These are phyloP conservation scores for Andrena marginata DNA, from an alignment of 2,888 invertebrate species.

Conservation along the genomic window DNA sequence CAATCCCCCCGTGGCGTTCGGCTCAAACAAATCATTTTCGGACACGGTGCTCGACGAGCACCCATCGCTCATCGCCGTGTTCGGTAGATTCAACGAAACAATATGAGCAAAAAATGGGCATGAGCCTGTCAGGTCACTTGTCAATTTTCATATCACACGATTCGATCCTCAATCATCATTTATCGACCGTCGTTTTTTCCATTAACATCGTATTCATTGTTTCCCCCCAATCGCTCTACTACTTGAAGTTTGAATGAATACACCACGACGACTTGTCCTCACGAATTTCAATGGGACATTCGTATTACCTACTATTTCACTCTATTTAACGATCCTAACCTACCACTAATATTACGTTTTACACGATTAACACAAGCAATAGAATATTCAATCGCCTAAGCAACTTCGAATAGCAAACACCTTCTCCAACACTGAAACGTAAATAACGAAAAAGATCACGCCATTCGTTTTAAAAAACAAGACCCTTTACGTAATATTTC, in stretches of 20 bases:
- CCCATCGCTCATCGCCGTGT: conserved; percentile 45
- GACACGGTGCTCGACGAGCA: conserved; percentile 27
- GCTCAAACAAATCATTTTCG: conserved; percentile 7
- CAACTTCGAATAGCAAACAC: too few relatives aligned
- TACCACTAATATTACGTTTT: too few relatives aligned
- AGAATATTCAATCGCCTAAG: too few relatives aligned
- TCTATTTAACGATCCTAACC: too few relatives aligned
- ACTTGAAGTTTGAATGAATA: background rate
- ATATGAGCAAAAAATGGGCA: conserved; percentile 22
- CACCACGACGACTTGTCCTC: background rate
- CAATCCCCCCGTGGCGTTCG: conserved; percentile 21
- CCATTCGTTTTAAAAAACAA: too few relatives aligned
- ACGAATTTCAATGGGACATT: background rate
- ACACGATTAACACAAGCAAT: too few relatives aligned
- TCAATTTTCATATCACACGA: conserved; percentile 48
- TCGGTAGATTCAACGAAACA: conserved; percentile 6
- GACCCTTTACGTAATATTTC: background rate
- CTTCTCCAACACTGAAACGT: too few relatives aligned
- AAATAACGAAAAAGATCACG: too few relatives aligned
- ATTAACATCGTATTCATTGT: conserved; percentile 21
- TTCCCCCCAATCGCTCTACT: background rate
- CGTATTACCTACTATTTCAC: background rate
- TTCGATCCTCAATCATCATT: conserved; percentile 21
- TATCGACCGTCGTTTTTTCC: conserved; percentile 50
- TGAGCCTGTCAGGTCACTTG: conserved; percentile 38